phyloP scores from a whole-genome alignment of 2,797 vertebrate species.

The Hybognathus amarus region DNA sequence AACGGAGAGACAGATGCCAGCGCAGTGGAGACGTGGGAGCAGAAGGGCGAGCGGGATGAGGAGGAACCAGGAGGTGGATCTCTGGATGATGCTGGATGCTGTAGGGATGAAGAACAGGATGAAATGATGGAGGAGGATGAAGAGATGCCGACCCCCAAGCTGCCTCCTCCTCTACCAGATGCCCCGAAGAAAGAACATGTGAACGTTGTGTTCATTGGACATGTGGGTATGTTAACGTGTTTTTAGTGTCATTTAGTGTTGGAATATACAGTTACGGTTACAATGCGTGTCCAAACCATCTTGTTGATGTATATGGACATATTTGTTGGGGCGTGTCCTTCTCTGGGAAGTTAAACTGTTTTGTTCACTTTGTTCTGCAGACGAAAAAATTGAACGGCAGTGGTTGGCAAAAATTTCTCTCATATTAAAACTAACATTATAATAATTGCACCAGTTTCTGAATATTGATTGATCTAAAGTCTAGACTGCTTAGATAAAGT shows the following conservation, averaged over 20 bases:
- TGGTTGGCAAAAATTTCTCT: too few relatives aligned
- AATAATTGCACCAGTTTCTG: not conserved
- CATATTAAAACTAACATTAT: too few relatives aligned
- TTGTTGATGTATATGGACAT: not conserved
- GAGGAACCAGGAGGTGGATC: constrained; percentile 74
- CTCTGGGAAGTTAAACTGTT: too few relatives aligned
- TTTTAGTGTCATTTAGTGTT: not conserved
- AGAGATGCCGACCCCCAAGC: constrained; percentile 89
- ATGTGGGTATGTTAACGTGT: constrained; percentile 86
- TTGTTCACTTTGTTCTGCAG: too few relatives aligned
- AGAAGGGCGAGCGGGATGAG: constrained; percentile 91
- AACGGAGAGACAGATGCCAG: constrained; percentile 95
- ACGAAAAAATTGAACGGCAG: too few relatives aligned
- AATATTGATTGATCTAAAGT: not conserved
- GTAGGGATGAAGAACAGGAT: constrained; percentile 83
- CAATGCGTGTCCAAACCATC: not conserved
- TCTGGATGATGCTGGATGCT: constrained; percentile 72
- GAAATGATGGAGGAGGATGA: constrained; percentile 98
- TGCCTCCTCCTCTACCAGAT: constrained; percentile 84
- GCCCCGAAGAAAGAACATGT: constrained; percentile 98
- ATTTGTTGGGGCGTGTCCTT: too few relatives aligned
- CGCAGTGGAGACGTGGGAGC: constrained; percentile 95
- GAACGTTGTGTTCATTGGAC: constrained; percentile 98
- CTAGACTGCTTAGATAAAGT: too few relatives aligned
- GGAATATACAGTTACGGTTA: not conserved